Percentiles rank a stretch among this genome's conserved stretches.
phyloP scores from a whole-genome alignment of 2,888 invertebrate species.

The Myopa tessellatipennis region DNA sequence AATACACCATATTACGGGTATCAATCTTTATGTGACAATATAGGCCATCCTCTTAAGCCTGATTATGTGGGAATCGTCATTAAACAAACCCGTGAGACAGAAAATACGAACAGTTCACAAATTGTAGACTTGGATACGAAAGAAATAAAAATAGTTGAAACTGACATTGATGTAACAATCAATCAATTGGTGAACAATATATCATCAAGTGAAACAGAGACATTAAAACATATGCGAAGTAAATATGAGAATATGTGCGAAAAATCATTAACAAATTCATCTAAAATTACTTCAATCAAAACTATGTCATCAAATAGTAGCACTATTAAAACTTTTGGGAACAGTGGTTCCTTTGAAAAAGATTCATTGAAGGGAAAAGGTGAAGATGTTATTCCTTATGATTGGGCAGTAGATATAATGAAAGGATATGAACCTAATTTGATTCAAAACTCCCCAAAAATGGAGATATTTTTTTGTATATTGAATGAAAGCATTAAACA shows the following conservation, averaged over 20 bases:
- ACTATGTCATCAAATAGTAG: neutral
- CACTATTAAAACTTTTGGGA: neutral
- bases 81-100: conserved; percentile 54
- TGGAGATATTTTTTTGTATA: conserved; percentile 92
- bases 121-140: conserved; percentile 67
- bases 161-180: conserved; percentile 54
- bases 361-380: conserved; percentile 71
- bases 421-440: conserved; percentile 89
- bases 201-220: conserved; percentile 38
- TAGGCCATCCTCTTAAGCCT: conserved; percentile 53
- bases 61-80: conserved; percentile 61
- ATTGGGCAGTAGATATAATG: conserved; percentile 87
- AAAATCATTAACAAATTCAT: neutral
- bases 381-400: conserved; percentile 86
- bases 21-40: conserved; percentile 39
- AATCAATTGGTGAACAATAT: conserved; percentile 26
- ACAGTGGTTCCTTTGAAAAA: conserved; percentile 65
- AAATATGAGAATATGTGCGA: conserved; percentile 33
- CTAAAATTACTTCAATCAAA: conserved; percentile 2
- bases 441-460: conserved; percentile 93
- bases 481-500: conserved; percentile 86
- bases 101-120: conserved; percentile 60
- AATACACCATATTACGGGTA: conserved; percentile 49
- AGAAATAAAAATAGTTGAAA: conserved; percentile 67
- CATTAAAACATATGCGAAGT: conserved; percentile 27